phyloP scores from a whole-genome alignment of 2,797 vertebrate species.

The Podarcis siculus region DNA sequence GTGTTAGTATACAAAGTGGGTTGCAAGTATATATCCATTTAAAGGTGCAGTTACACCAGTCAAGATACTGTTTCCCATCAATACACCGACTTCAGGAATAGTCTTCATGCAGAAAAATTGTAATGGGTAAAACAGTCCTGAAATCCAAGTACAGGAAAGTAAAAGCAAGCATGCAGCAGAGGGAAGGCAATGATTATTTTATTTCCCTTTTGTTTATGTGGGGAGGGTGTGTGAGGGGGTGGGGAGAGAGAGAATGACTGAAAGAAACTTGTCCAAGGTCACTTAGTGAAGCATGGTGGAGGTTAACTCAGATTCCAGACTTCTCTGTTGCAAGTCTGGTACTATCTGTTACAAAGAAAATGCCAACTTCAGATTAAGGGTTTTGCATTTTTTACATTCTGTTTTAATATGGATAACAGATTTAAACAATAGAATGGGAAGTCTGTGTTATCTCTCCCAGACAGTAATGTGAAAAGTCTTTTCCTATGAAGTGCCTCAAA shows the following conservation, averaged over 20 bases:
- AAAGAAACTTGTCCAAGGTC: background rate
- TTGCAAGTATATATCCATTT: background rate
- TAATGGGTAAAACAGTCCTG: background rate
- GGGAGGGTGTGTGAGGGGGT: background rate
- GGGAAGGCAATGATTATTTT: background rate
- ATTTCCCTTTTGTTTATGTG: background rate
- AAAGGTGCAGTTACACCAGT: background rate
- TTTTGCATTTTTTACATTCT: background rate
- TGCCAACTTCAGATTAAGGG: background rate
- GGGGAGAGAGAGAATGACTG: no score
- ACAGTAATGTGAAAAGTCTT: background rate
- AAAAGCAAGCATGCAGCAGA: background rate
- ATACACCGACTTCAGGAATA: background rate
- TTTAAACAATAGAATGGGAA: background rate
- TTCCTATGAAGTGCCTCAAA: background rate
- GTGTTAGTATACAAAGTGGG: background rate
- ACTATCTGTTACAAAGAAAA: background rate
- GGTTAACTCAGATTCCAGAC: background rate
- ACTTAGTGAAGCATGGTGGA: background rate
- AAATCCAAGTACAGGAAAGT: background rate
- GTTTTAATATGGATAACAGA: background rate
- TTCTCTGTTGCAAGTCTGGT: background rate
- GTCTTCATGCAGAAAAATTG: background rate
- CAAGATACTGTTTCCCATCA: background rate
- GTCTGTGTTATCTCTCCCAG: background rate